Evolutionary conservation across 1,140 invertebrate species (phyloP), one percentile per base, ranked within the genome.

Genomic region (Nasonia giraulti): DNA sequence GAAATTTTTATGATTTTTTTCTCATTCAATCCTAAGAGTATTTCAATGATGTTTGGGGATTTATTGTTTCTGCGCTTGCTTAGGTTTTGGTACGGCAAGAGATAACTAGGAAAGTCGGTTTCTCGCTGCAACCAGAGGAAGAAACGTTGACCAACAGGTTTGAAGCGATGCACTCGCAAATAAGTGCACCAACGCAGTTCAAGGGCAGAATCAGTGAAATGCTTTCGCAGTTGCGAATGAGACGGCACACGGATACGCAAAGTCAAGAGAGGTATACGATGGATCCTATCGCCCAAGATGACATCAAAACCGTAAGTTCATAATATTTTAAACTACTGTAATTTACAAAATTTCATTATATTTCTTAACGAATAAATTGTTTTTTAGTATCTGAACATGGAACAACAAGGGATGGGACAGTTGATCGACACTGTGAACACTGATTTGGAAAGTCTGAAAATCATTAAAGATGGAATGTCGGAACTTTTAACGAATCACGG

Each of bases 201-300:
- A 98, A 98, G 93, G 97, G 97, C 92, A 95, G 97, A 86, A 94
- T 99, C 44, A 98, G 97, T 90, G 98, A 99, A 93, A 93, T 99
- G 86, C 94, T 98, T 83, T 97, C 97, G 31, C 97, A 97, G 85
- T 96, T 98, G 87, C 93, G 97, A 87, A 96, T 98, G 94, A 96
- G 97, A 88, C 94, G 94, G 88, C 95, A 95, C 81, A 91, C 94
- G 82, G 92, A 93, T 80, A 87, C 90, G 14, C 90, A 91, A 86
- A 91, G 91, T 79, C 91, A 92, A 74, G 93, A 94, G 84, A 90
- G 92, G 76, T 96, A 96, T 87, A 93, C 94, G 74, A 95, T 96
- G 92, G 95, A 96, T 89, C 93, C 94, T 0, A 92, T 94, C 78
- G 92, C 95, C 47, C 94, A 95, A 87, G 93, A 95, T 86, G 95